Base-by-base conservation (phyloP, 2,113 vertebrate genomes). In the Salvator merianae region DNA sequence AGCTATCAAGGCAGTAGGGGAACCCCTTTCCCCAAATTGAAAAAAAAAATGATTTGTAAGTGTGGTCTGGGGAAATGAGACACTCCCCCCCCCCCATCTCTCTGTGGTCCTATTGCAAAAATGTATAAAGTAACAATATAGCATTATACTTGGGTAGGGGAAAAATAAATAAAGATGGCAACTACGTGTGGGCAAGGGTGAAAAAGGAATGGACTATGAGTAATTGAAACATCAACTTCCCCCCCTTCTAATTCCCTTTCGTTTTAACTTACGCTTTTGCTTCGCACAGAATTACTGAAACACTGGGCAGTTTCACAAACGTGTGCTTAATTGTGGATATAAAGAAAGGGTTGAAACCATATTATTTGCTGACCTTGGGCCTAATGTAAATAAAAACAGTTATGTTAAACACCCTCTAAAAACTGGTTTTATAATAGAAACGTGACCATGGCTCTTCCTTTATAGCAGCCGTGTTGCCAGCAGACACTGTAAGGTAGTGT, bases 341-440 rank as follows among this genome's bases (percentile, higher is more conserved):
- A 75, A 68, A 75, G 26, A n/a, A 81, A 68, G 59, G 62, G 38
- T 55, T 62, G 50, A 69, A 40, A 59, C 43, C 36, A 18, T 72
- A 72, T 28, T 65, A 47, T 62, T 62, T n/a, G 26, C 16, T 50
- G 36, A 82, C 30, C 20, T 32, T 77, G 5, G 40, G 28, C 4
- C 12, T 55, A 14, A 9, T 65, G 12, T 74, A 82, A 88, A 84
- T 24, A 81, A 71, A 43, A 30, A 18, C 24, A 12, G 26, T 70
- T 40, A 30, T 69, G 53, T 87, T 77, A 68, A 47, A 69, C 5
- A 80, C 86, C 55, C 34, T 1, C 77, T 84, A 69, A 43, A 43
- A 71, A 68, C 32, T 20, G n/a, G 22, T 40, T 40, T 5, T n/a
- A n/a, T 38, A 87, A 80, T 50, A 38, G 36, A 89, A 88, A 3